Base-by-base conservation (phyloP, 2,888 invertebrate species). In the Linnaemya vulpina region DNA sequence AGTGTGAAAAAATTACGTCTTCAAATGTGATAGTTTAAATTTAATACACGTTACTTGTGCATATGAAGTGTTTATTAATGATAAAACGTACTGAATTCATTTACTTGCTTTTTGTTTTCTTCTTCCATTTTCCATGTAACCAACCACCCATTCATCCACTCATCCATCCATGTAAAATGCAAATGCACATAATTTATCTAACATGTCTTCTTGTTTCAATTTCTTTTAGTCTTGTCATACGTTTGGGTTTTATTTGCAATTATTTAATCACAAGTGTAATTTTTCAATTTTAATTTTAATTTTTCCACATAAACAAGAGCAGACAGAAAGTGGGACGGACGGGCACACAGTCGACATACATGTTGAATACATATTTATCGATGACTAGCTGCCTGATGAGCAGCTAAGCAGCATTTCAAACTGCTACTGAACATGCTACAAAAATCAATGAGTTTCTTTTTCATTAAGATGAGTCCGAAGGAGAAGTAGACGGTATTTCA, bases 181-280 rank as follows among this genome's bases (percentile, higher is more conserved):
- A 68, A 71, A 75, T 82, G 35, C 65, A 35, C 38, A 70, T 40
- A 35, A 62, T 74, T 73, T 53, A 68, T 78, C 17, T 49, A 51
- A 71, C 55, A 51, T 55, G 17, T 60, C 55, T 22, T 49, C 46
- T 65, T 77, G 40, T 30, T 63, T 74, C 40, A 22, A 70, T 70
- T 71, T 67, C 40, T 71, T 77, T 76, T 35, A 58, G 46, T 67
- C 63, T 67, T 74, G 65, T 80, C 67, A 67, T 67, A 67, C 53
- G 46, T 51, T 73, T 74, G 58, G 43, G 20, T 65, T 75, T 70
- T 51, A 10, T 10, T 38, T 75, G 53, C 74, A 85, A 85, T 85
- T 85, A 85, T 82, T 85, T 78, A 82, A 85, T 82, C 67, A 74
- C 73, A 81, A 74, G 77, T 85, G 81, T 78, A 85, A 85, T 74